Conservation (phyloP, 2,797 vertebrate species). For the Enteromius mattozi region DNA sequence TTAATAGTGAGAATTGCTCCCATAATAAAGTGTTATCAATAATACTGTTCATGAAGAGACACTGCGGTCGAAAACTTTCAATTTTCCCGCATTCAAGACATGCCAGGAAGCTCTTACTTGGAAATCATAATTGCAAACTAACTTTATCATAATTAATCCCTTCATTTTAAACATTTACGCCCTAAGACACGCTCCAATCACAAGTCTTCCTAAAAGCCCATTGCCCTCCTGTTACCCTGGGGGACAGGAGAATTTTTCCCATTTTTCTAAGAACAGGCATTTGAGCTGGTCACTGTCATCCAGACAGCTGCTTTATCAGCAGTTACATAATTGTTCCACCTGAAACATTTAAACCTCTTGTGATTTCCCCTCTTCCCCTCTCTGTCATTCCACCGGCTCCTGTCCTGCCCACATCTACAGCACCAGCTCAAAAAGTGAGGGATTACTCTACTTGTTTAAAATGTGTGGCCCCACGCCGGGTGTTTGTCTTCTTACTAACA, state of each 20-base stretch:
- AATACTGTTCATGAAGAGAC: background rate
- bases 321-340: constrained; percentile 51
- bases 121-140: background rate
- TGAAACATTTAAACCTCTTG: constrained; percentile 42
- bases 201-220: background rate
- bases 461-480: constrained; percentile 1
- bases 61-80: background rate
- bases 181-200: background rate
- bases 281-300: constrained; percentile 30
- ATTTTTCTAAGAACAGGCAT: background rate
- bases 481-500: constrained; percentile 42
- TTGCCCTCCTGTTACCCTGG: background rate
- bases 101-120: background rate
- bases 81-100: background rate
- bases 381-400: constrained; percentile 12
- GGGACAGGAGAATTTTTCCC: background rate
- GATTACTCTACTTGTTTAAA: constrained; percentile 33
- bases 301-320: constrained; percentile 38
- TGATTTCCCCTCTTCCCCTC: constrained; percentile 15
- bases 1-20: background rate
- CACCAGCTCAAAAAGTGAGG: constrained; percentile 21
- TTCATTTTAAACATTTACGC: background rate
- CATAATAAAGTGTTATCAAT: background rate
- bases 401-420: constrained; percentile 13
- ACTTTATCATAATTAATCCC: background rate